Base-by-base conservation (phyloP, 2,888 invertebrate genomes). In the Steinernema hermaphroditum region DNA sequence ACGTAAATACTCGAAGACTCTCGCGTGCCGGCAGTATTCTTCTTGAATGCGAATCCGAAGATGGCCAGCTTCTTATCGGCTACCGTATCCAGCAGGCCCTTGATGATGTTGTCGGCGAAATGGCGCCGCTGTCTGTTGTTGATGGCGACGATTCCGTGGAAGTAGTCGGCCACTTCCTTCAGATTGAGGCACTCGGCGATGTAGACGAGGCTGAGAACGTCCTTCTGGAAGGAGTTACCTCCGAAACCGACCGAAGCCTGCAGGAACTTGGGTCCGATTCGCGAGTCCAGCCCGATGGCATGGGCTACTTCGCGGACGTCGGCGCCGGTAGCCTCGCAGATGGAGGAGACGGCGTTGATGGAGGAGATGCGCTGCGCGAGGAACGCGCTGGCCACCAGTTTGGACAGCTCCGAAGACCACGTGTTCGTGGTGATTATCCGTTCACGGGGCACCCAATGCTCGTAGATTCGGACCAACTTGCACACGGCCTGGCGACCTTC, bases 211-310 rank as follows among this genome's bases (percentile, higher is more conserved):
- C 96, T 97, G 0, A 98, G 90, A 70, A 99, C 94, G 87, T 99
- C 98, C 89, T 99, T 99, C 88, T 98, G 96, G 88, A 99, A 98
- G 88, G 98, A 98, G 87, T 96, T 96, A 75, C 98, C 98, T 34
- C 98, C 98, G 87, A 98, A 99, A 37, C 80, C 81, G 44, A 81
- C 82, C 24, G 80, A 78, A 0, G 98, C 96, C 89, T 96, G 93
- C 16, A 99, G 90, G 88, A 97, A 99, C 89, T 96, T 95, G 0
- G 93, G 91, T 0, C 98, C 98, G 71, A 99, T 97, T 78, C 98
- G 90, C 0, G 93, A 92, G 88, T 99, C 98, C 75, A 92, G 90
- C 0, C 98, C 98, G 0, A 98, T 92, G 0, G 98, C 98, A 83
- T 92, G 90, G 0, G 97, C 96, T 0, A 99, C 98, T 88, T 99